A percentile compares a stretch with the other conserved stretches of the same genome.
Conservation (phyloP, 2,797 vertebrate genomes). For the Hippoglossus hippoglossus region DNA sequence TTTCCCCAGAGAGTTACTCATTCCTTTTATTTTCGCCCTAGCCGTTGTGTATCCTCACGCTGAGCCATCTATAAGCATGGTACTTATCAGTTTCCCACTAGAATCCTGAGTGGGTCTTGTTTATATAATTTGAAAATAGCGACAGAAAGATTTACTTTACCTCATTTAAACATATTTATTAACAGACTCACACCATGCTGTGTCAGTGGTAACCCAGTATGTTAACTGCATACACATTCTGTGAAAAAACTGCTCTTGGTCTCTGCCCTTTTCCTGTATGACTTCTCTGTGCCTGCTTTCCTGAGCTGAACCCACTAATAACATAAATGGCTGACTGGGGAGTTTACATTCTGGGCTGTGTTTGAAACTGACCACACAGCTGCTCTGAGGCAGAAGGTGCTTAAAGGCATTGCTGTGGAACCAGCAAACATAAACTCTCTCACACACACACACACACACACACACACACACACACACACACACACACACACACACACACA, state of each 20-base stretch:
- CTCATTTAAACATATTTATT: neutral
- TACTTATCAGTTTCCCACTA: slow-evolving; percentile 1
- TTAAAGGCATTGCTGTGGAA: slow-evolving; percentile 48
- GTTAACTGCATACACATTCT: neutral
- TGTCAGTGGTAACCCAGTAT: neutral
- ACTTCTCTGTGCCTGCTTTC: slow-evolving; percentile 6
- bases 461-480: no score
- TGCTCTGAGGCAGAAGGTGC: slow-evolving; percentile 51
- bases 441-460: no score
- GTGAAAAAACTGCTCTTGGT: neutral
- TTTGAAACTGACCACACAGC: slow-evolving; percentile 54
- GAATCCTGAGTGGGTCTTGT: slow-evolving; percentile 18
- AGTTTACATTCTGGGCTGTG: slow-evolving; percentile 39
- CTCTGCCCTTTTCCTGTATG: neutral
- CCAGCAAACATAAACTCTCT: slow-evolving; percentile 1
- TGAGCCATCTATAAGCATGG: slow-evolving; percentile 13
- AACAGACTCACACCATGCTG: neutral
- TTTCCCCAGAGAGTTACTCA: slow-evolving; percentile 21
- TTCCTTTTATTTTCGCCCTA: slow-evolving; percentile 36
- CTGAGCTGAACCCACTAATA: slow-evolving; percentile 34
- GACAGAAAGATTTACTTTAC: neutral
- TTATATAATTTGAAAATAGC: neutral
- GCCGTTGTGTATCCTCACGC: neutral
- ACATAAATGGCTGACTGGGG: slow-evolving; percentile 33
- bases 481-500: neutral